Base-by-base conservation (phyloP, 2,888 invertebrate genomes). In the Metalampra italica region DNA sequence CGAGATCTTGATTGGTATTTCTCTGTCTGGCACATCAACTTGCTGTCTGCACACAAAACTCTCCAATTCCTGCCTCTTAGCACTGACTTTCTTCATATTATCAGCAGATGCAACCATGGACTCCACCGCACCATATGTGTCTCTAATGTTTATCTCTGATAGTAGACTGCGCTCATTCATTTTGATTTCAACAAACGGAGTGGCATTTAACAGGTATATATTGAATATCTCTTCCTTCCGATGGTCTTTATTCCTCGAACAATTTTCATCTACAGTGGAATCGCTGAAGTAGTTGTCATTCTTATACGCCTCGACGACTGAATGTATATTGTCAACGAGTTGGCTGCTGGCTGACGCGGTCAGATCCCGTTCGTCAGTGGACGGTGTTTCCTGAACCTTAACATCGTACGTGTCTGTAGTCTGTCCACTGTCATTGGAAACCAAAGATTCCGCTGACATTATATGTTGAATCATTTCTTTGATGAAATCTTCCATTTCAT, bases 381-480 rank as follows among this genome's bases (percentile, higher is more conserved):
- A 7, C 36, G 11, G 12, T 7, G 37, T 45, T 7, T 45, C 44
- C 3, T 37, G 15, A 9, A 13, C 39, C 3, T 42, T 5, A 40
- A n/a, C 30, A 15, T 43, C 43, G 36, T 15, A 2, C 15, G 34
- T 29, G 11, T 30, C 14, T n/a, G 34, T 29, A 38, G 9, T 53
- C 55, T 8, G 30, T 30, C 7, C 46, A 47, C 43, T 57, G 8
- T 61, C 60, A 42, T 56, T 56, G 2, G 66, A 58, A 8, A 61
- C 46, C 3, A 65, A 59, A 9, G 69, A 70, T 9, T 81, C 78
- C 0, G 79, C 72, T 1, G 78, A 76, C 54, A 75, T 68, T n/a
- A 85, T 81, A 45, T 82, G 71, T 9, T 81, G 75, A 53, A 87
- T 75, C 71, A 85, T 79, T 36, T 85, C 82, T 57, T 71, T 82